Base-by-base conservation (phyloP, 2,797 vertebrate genomes). In the Amblyopsis hoosieri region DNA sequence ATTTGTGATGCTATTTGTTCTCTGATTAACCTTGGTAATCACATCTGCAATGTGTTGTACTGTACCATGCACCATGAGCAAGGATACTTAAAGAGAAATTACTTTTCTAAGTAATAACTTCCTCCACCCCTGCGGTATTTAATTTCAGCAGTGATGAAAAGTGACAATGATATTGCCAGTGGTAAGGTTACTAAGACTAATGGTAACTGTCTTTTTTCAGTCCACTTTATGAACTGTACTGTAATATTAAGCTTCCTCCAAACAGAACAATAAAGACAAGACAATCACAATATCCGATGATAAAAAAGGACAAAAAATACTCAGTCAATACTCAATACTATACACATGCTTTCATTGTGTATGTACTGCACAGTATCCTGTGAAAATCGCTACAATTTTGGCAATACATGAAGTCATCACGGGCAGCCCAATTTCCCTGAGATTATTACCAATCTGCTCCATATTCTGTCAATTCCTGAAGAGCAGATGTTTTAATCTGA, bases 131-230 rank as follows among this genome's bases (percentile, higher is more conserved):
- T 63, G 53, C 33, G 9, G 74, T 71, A 74, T 72, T 74, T 80
- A 56, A 78, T 78, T 78, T 71, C 67, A 74, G 63, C 68, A 47
- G 66, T 52, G 62, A 71, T 64, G 64, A 79, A 74, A 81, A 74
- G 67, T 75, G 80, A 75, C 76, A 78, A 69, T 77, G 70, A 76
- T 77, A 75, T 73, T 47, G 72, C 47, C 54, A 2, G 57, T 15
- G 2, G 52, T 66, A 54, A 85, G 76, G 69, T 69, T 73, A 78
- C 62, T 60, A 64, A 83, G 76, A 84, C 61, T 15, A 60, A 82
- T 74, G 67, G 70, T 49, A 52, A 51, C 59, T 48, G 62, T 60
- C 45, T 48, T 63, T 60, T 57, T 76, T 84, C 47, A 54, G 54
- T 49, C 54, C 65, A 65, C 66, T 76, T 79, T 71, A 80, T 73